Evolutionary conservation across 2,797 vertebrate genomes (phyloP), one percentile per base, ranked within the genome.

Genomic region (Sebastes trivittatus): DNA sequence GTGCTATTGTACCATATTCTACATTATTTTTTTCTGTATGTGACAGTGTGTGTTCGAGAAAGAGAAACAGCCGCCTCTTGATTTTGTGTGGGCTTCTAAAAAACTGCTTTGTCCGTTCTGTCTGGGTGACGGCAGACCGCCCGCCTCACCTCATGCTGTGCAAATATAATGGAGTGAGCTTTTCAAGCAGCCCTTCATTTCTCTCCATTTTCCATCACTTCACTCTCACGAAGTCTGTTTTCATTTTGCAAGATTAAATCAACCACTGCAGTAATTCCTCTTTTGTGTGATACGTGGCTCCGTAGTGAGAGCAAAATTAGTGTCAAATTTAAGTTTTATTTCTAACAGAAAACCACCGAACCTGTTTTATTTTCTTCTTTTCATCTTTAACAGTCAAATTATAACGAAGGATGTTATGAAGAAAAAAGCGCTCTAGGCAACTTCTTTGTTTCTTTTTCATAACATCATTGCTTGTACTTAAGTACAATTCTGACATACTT

Each of bases 101-200:
- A 52, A 75, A 82, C 67, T 5, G 54, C 54, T 81, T 70, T 72
- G 86, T 89, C 85, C 79, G 30, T 85, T 87, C 34, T 64, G 71
- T 66, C 69, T 66, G 60, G 68, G 73, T 78, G 84, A 69, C 60
- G 55, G 80, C 82, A 83, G 81, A 72, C 80, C 23, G 78, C 62
- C 83, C 60, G 78, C 79, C 82, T 88, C 46, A 63, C 88, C 75
- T 88, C 86, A 80, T 22, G 77, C 86, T 86, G 88, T 73, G 82
- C 79, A 84, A 84, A 87, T 85, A 80, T 73, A 88, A 87, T 88
- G 56, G 27, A 82, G 71, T 55, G 59, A 85, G 77, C 69, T 83
- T 80, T 90, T 83, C 61, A 72, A 82, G 58, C 76, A 81, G 67
- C 55, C 30, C 36, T 80, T 80, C 42, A 67, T 82, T 88, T 86